These are phyloP conservation scores for Furcifer pardalis DNA, from an alignment of 2,797 vertebrate species.

Conservation along the genomic window DNA sequence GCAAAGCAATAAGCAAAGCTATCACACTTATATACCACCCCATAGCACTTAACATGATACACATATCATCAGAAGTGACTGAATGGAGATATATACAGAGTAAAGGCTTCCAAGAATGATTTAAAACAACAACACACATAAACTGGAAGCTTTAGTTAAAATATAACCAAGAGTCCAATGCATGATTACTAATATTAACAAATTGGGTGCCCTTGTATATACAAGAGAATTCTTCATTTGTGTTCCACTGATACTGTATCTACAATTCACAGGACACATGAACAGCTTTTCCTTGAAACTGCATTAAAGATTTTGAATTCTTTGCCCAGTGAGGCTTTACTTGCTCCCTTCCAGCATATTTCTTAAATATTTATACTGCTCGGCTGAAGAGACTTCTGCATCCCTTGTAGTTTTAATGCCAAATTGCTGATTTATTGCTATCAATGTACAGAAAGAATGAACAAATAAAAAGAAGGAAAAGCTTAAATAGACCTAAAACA, in stretches of 20 bases:
- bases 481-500: too few species aligned
- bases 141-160: slow-evolving; percentile 24
- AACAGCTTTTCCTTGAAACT: background rate
- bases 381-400: too few species aligned
- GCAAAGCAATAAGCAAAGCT: too few species aligned
- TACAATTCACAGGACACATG: background rate
- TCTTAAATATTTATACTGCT: background rate
- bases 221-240: background rate
- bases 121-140: slow-evolving; percentile 32
- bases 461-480: too few species aligned
- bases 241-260: background rate
- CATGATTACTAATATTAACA: slow-evolving; percentile 15
- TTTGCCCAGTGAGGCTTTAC: background rate
- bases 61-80: too few species aligned
- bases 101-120: slow-evolving; percentile 46
- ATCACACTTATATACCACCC: too few species aligned
- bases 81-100: slow-evolving; percentile 26
- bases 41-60: too few species aligned
- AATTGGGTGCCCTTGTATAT: background rate
- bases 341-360: background rate
- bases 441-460: too few species aligned
- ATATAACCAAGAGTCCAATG: slow-evolving; percentile 24
- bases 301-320: background rate
- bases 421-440: too few species aligned
- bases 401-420: too few species aligned